A percentile compares a stretch with the other conserved stretches of the same genome.
Conservation (phyloP, 2,797 vertebrate species). For the Diglossa cyanea region DNA sequence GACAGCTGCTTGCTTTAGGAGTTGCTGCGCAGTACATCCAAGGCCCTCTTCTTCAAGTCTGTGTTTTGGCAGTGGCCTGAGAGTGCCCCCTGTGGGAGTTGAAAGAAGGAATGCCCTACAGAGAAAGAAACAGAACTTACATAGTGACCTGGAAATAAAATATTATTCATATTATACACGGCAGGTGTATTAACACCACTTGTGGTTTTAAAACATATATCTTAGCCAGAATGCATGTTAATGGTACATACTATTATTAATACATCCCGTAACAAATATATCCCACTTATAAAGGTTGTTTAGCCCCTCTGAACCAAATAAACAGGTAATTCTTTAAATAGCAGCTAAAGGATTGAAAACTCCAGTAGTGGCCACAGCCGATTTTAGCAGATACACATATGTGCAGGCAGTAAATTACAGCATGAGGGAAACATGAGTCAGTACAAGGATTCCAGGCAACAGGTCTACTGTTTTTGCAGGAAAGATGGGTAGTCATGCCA, state of each 20-base stretch:
- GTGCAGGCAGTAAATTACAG: not conserved
- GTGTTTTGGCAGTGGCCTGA: not conserved
- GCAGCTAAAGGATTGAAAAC: not conserved
- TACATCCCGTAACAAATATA: not conserved
- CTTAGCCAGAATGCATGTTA: not conserved
- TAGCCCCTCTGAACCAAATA: not conserved
- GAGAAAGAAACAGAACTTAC: not conserved
- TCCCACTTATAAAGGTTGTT: not conserved
- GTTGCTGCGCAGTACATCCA: not conserved
- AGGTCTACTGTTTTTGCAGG: not conserved
- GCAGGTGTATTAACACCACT: not conserved
- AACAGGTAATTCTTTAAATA: not conserved
- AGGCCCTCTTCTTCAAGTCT: not conserved
- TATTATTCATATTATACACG: not conserved
- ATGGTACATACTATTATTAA: not conserved
- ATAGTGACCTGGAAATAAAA: not conserved
- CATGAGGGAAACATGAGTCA: not conserved
- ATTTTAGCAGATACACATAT: not conserved
- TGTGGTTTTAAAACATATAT: not conserved
- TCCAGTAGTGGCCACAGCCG: not conserved
- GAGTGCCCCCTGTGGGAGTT: slow-evolving; percentile 26
- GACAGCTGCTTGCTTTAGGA: not conserved
- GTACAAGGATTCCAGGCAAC: not conserved
- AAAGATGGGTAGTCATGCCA: not conserved
- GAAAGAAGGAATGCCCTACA: not conserved